These are phyloP conservation scores for Punctoribates punctum DNA, from an alignment of 2,888 invertebrate genomes.

Conservation along the genomic window DNA sequence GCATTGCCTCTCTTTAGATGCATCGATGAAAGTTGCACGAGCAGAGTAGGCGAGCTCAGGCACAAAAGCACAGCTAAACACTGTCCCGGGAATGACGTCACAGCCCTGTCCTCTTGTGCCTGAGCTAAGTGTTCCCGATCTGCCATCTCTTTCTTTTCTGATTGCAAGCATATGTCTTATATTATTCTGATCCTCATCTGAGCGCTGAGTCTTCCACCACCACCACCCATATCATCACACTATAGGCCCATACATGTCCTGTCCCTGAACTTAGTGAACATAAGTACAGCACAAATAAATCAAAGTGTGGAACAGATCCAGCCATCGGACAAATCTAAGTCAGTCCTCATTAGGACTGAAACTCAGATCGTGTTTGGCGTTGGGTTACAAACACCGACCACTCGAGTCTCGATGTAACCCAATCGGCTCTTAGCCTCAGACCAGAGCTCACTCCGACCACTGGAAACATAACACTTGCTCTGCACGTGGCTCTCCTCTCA, in stretches of 20 bases:
- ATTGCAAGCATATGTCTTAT: slow-evolving; percentile 35
- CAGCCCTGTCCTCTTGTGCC: neutral
- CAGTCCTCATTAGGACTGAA: slow-evolving; percentile 12
- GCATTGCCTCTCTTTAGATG: slow-evolving; percentile 10
- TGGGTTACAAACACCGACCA: slow-evolving; percentile 29
- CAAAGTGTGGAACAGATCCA: neutral
- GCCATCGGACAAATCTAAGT: slow-evolving; percentile 14
- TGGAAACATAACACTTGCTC: neutral
- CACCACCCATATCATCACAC: slow-evolving; percentile 24
- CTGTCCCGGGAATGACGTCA: slow-evolving; percentile 34
- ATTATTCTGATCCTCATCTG: slow-evolving; percentile 26
- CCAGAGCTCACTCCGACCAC: neutral
- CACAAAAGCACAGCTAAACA: neutral
- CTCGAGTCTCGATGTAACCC: slow-evolving; percentile 13
- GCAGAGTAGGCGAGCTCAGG: neutral
- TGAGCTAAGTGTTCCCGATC: slow-evolving; percentile 33
- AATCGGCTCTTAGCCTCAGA: neutral
- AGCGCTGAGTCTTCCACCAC: neutral
- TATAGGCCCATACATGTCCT: slow-evolving; percentile 13
- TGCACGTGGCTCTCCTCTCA: neutral
- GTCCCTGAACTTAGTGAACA: slow-evolving; percentile 32
- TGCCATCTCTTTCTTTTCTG: slow-evolving; percentile 18
- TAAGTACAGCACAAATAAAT: neutral
- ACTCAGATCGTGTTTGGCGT: slow-evolving; percentile 24
- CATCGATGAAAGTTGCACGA: slow-evolving; percentile 33